phyloP scores from a whole-genome alignment of 2,113 vertebrate genomes.

The Heptranchias perlo region DNA sequence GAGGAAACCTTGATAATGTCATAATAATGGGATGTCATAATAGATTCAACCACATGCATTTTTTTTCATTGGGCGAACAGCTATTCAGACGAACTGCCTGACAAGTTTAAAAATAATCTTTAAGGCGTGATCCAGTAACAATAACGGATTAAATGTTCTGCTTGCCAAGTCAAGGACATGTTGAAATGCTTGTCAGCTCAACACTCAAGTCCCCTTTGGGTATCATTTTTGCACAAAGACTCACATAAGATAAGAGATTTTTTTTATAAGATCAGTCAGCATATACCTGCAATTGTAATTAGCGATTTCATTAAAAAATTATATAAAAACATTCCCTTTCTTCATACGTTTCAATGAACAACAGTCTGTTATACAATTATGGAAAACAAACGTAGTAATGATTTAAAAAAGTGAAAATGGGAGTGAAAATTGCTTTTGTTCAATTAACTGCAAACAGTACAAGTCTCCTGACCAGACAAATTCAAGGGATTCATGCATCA shows the following conservation, averaged over 20 bases:
- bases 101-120: conserved; percentile 20
- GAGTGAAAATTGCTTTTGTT: neutral
- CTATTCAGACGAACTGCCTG: neutral
- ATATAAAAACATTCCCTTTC: neutral
- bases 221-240: neutral
- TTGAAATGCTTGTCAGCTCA: neutral
- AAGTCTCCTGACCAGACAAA: neutral
- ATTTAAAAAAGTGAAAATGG: neutral
- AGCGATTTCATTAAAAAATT: neutral
- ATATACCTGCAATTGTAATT: neutral
- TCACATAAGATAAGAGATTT: neutral
- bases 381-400: neutral
- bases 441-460: neutral
- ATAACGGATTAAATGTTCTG: neutral
- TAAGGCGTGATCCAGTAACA: conserved; percentile 7
- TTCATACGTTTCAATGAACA: neutral
- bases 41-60: neutral
- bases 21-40: neutral
- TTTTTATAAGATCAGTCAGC: neutral
- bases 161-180: conserved; percentile 1
- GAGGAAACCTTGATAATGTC: conserved; percentile 13
- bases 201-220: neutral
- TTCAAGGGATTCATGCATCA: neutral
- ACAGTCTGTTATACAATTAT: neutral
- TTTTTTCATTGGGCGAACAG: neutral